Conservation (phyloP, 2,888 invertebrate species). For the Syrista parreyssii region DNA sequence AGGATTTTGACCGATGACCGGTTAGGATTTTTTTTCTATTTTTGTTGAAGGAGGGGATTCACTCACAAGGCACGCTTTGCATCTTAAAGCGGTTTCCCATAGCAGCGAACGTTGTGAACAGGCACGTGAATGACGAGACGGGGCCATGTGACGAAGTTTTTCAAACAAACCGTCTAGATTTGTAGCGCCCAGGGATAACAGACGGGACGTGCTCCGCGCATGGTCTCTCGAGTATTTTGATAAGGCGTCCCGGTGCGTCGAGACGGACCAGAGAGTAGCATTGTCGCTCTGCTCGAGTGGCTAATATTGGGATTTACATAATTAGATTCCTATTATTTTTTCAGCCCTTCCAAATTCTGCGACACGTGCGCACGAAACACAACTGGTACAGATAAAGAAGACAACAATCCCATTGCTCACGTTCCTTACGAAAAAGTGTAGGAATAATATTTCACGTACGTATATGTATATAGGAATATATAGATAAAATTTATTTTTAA, state of each 20-base stretch:
- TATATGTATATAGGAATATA: neutral
- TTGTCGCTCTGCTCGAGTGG: slow-evolving; percentile 39
- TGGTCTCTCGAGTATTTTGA: slow-evolving; percentile 59
- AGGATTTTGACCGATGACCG: neutral
- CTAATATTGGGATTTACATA: slow-evolving; percentile 61
- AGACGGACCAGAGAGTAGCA: slow-evolving; percentile 22
- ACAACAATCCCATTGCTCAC: neutral
- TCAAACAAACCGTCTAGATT: slow-evolving; percentile 34
- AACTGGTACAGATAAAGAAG: slow-evolving; percentile 37
- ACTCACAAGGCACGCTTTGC: neutral
- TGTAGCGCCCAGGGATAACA: slow-evolving; percentile 30
- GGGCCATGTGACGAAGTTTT: slow-evolving; percentile 37
- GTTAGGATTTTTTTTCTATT: neutral
- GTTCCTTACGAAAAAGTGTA: neutral
- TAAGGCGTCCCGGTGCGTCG: slow-evolving; percentile 44
- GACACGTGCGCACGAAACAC: slow-evolving; percentile 55
- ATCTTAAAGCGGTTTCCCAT: neutral
- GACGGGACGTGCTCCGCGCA: slow-evolving; percentile 47
- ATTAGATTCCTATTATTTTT: slow-evolving; percentile 56
- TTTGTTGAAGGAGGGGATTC: neutral
- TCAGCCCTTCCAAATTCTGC: slow-evolving; percentile 41
- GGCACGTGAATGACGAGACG: slow-evolving; percentile 8
- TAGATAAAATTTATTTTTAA: neutral
- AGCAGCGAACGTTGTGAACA: neutral
- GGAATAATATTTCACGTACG: neutral